Conservation (phyloP, 2,113 vertebrate species). For the Arvicanthis niloticus region DNA sequence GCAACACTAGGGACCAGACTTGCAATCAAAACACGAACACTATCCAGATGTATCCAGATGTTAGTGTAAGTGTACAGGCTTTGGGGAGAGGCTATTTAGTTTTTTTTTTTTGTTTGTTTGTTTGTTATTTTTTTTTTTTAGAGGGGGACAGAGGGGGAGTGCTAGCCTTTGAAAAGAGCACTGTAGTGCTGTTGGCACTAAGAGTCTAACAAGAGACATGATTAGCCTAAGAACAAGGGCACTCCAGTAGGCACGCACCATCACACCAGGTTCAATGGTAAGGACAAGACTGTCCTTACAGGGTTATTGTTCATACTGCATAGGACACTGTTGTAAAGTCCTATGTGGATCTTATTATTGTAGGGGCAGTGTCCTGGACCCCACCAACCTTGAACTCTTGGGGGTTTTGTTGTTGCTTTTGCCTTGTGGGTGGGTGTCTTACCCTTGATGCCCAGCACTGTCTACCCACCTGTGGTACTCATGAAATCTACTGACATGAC, state of each 20-base stretch:
- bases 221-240: neutral
- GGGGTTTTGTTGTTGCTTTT: neutral
- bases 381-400: neutral
- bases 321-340: neutral
- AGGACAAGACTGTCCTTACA: neutral
- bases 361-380: neutral
- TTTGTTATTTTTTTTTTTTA: too few relatives aligned
- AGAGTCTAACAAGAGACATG: neutral
- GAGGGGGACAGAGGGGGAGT: neutral
- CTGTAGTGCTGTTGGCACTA: fast-evolving
- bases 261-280: too few relatives aligned
- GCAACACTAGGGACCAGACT: neutral
- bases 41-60: neutral
- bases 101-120: neutral
- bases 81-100: neutral
- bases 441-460: neutral
- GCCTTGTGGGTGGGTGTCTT: neutral
- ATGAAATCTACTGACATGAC: neutral
- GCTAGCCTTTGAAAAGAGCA: neutral
- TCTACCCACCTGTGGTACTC: neutral
- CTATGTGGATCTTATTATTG: neutral
- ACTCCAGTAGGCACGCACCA: neutral
- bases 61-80: neutral
- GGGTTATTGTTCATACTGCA: too few relatives aligned
- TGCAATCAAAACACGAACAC: neutral